Percentiles rank a stretch among this genome's conserved stretches.
phyloP scores from a whole-genome alignment of 2,113 vertebrate species.

The Rhea pennata region DNA sequence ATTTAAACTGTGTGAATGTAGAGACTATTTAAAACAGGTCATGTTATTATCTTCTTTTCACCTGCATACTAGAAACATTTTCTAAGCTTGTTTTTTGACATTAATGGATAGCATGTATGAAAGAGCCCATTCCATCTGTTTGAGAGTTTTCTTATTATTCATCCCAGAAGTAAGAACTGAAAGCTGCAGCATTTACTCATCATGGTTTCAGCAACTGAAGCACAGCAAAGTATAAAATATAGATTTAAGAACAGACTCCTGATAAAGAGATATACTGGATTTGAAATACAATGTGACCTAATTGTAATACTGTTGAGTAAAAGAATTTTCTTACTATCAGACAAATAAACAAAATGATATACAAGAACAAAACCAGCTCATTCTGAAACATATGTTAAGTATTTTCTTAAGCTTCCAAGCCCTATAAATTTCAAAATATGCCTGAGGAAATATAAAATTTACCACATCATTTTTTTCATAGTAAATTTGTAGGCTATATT shows the following conservation, averaged over 20 bases:
- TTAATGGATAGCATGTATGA: constrained; percentile 47
- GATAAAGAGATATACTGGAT: constrained; percentile 35
- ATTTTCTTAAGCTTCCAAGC: constrained; percentile 69
- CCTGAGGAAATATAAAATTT: constrained; percentile 62
- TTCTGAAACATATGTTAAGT: constrained; percentile 61
- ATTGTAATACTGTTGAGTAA: background rate
- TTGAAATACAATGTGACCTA: constrained; percentile 39
- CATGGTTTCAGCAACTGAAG: background rate
- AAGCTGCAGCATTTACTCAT: constrained; percentile 41
- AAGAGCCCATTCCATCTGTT: constrained; percentile 33
- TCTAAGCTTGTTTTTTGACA: constrained; percentile 59
- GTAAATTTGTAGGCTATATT: constrained; percentile 29
- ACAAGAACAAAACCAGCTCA: background rate
- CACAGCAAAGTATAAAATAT: background rate
- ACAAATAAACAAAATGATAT: constrained; percentile 43
- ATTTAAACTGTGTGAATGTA: constrained; percentile 30
- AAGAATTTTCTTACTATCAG: constrained; percentile 53
- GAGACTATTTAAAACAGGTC: constrained; percentile 28
- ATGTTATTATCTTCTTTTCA: constrained; percentile 47
- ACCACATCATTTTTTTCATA: constrained; percentile 11
- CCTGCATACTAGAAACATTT: constrained; percentile 44
- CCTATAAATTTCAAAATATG: constrained; percentile 56
- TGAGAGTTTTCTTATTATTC: constrained; percentile 3
- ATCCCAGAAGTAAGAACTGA: constrained; percentile 35
- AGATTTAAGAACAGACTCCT: constrained; percentile 44